Percentiles rank a stretch among this genome's conserved stretches.
These are phyloP conservation scores for Platycercus adscitus DNA, from an alignment of 2,113 vertebrate genomes.

Conservation along the genomic window DNA sequence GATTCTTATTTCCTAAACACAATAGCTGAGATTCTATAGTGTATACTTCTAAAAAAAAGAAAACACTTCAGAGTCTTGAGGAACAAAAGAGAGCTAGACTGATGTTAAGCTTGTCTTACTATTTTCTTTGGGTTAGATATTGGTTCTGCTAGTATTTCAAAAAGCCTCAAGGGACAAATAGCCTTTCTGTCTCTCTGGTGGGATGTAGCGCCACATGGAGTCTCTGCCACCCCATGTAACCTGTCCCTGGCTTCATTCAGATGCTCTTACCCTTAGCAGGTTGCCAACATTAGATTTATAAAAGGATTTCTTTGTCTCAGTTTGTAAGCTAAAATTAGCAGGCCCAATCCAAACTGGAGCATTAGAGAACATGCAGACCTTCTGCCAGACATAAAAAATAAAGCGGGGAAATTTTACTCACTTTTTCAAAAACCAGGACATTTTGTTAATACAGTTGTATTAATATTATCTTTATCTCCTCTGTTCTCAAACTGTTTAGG, in stretches of 20 bases:
- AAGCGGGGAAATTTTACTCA: background rate
- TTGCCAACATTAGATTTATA: background rate
- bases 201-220: rapidly evolving
- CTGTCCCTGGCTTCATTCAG: rapidly evolving
- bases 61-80: background rate
- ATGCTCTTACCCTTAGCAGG: background rate
- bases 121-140: background rate
- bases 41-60: background rate
- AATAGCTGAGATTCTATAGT: background rate
- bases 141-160: background rate
- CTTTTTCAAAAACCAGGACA: rapidly evolving
- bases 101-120: background rate
- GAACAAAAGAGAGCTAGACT: background rate
- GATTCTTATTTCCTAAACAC: conserved; percentile 35
- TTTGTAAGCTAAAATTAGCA: background rate
- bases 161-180: background rate
- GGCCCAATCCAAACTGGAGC: background rate
- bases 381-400: background rate
- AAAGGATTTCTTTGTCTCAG: background rate
- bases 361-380: background rate
- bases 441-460: background rate
- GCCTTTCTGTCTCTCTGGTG: background rate
- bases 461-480: background rate
- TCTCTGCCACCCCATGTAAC: background rate
- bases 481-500: background rate